Conservation (phyloP, 2,113 vertebrate genomes). For the Leucosticte australis region DNA sequence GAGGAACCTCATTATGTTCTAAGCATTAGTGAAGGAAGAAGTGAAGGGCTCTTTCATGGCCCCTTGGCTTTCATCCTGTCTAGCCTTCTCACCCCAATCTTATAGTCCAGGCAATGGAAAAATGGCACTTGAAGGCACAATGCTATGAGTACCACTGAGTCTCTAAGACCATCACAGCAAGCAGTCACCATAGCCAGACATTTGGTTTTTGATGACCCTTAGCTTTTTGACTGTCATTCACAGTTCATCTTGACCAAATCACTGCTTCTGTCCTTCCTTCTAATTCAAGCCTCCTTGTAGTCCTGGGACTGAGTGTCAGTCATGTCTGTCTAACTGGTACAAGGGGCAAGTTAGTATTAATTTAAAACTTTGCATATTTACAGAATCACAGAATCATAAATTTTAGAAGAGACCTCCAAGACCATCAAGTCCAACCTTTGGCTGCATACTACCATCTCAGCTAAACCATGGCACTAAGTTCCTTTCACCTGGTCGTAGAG, state of each 20-base stretch:
- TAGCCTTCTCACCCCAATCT: background rate
- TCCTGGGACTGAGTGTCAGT: background rate
- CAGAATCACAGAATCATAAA: background rate
- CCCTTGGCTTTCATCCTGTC: background rate
- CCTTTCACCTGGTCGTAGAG: background rate
- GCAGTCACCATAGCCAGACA: background rate
- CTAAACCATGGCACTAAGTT: background rate
- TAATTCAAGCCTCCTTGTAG: background rate
- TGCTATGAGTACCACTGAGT: background rate
- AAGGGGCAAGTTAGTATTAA: background rate
- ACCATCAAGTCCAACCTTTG: accelerated
- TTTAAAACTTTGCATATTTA: background rate
- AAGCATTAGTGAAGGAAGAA: background rate
- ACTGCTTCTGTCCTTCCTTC: background rate
- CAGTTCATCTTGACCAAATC: background rate
- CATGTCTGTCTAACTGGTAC: background rate
- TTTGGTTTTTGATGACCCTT: background rate
- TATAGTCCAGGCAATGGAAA: background rate
- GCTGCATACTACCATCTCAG: background rate
- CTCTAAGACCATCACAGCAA: background rate
- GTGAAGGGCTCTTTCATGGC: background rate
- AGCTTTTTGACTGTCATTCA: background rate
- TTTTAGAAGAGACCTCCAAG: background rate
- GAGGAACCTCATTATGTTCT: background rate
- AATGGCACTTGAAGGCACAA: background rate